Percentiles rank a stretch among this genome's conserved stretches.
These are phyloP conservation scores for Petrocephalus sullivani DNA, from an alignment of 2,797 vertebrate species.

Conservation along the genomic window DNA sequence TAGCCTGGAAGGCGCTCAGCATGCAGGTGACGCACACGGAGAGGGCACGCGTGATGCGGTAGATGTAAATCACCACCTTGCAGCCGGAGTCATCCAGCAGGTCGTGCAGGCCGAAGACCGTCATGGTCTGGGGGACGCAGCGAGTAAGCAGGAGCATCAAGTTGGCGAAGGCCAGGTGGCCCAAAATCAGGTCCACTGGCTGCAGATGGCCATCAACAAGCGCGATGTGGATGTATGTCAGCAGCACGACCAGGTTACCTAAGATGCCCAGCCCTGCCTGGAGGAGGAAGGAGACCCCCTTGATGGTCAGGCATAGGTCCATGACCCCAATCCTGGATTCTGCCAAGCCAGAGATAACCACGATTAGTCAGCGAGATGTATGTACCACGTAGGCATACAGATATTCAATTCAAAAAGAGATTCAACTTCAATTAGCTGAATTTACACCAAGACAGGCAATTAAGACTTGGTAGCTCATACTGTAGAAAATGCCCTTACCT, in stretches of 20 bases:
- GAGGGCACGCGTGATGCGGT: slow-evolving; percentile 63
- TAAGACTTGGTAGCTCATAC: neutral
- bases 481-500: slow-evolving; percentile 42
- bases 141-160: slow-evolving; percentile 65
- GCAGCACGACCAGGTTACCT: slow-evolving; percentile 60
- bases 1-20: slow-evolving; percentile 68
- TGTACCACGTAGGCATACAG: neutral
- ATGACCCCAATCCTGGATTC: slow-evolving; percentile 43
- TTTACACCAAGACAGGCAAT: neutral
- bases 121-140: slow-evolving; percentile 68
- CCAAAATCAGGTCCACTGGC: slow-evolving; percentile 68
- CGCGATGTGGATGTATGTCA: slow-evolving; percentile 54
- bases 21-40: slow-evolving; percentile 72
- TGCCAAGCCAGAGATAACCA: slow-evolving; percentile 24
- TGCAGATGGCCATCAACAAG: slow-evolving; percentile 49
- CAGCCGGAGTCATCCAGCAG: slow-evolving; percentile 63
- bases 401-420: neutral
- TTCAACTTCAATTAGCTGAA: neutral
- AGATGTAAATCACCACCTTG: slow-evolving; percentile 66
- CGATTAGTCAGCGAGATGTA: neutral
- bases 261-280: slow-evolving; percentile 66
- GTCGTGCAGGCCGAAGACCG: slow-evolving; percentile 57
- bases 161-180: slow-evolving; percentile 67
- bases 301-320: slow-evolving; percentile 72
- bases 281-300: slow-evolving; percentile 72